phyloP scores from a whole-genome alignment of 2,113 vertebrate genomes.

The Pampusana beccarii region DNA sequence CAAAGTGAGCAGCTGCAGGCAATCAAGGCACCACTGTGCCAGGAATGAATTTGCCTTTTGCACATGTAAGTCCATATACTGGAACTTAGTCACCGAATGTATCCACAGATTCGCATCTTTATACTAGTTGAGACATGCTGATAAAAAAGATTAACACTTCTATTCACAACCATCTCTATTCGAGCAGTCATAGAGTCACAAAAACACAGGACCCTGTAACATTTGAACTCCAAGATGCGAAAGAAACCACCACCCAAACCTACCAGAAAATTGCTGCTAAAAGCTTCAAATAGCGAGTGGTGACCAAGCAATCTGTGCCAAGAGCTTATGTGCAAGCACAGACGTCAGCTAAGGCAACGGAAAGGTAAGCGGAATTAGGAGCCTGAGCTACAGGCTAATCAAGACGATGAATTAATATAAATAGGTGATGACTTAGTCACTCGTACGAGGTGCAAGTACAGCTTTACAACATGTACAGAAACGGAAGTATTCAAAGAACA shows the following conservation, averaged over 20 bases:
- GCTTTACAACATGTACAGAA: not conserved
- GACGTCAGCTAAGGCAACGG: not conserved
- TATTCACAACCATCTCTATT: not conserved
- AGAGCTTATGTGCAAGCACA: not conserved
- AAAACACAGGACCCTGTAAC: too few relatives aligned
- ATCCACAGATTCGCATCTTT: not conserved
- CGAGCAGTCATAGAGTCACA: not conserved
- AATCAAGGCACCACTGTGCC: not conserved
- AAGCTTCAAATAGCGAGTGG: rapidly evolving
- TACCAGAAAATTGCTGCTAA: not conserved
- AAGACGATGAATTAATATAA: not conserved
- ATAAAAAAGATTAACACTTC: not conserved
- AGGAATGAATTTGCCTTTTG: not conserved
- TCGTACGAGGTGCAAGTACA: not conserved
- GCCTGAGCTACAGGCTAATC: not conserved
- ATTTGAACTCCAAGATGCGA: not conserved
- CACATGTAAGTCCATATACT: not conserved
- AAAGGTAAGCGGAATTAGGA: not conserved
- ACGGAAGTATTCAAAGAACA: not conserved
- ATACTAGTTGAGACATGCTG: not conserved
- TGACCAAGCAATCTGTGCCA: not conserved
- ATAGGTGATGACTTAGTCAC: not conserved
- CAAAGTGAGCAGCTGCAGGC: not conserved
- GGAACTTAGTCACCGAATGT: not conserved
- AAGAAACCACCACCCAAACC: not conserved